phyloP scores from a whole-genome alignment of 2,113 vertebrate species.

The Mesoclemmys tuberculata region DNA sequence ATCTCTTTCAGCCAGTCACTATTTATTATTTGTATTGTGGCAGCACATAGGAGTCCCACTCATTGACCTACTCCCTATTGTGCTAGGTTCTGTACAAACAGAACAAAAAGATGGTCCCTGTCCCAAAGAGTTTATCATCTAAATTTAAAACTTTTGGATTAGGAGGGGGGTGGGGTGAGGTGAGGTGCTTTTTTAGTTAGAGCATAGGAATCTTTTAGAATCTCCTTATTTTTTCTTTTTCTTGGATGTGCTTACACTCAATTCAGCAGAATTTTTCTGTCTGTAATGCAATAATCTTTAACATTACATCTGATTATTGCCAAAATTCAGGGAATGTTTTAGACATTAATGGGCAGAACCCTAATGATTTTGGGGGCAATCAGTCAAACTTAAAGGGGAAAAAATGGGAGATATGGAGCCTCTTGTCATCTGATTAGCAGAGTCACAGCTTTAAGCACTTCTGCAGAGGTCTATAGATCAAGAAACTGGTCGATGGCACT shows the following conservation, averaged over 20 bases:
- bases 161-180: background rate
- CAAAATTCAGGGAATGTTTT: background rate
- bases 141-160: background rate
- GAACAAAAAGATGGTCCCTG: background rate
- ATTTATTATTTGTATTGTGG: background rate
- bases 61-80: background rate
- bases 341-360: background rate
- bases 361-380: background rate
- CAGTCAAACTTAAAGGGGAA: background rate
- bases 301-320: background rate
- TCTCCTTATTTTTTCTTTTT: background rate
- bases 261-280: background rate
- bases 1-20: background rate
- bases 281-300: background rate
- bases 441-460: background rate
- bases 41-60: background rate
- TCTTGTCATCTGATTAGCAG: background rate
- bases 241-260: background rate
- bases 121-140: background rate
- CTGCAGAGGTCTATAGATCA: background rate
- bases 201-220: rapidly evolving
- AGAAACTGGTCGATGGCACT: background rate
- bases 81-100: background rate
- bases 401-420: background rate
- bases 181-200: background rate